Evolutionary conservation across 1,140 invertebrate genomes (phyloP), one percentile per base, ranked within the genome.

Genomic region (Tetramorium alpestre): DNA sequence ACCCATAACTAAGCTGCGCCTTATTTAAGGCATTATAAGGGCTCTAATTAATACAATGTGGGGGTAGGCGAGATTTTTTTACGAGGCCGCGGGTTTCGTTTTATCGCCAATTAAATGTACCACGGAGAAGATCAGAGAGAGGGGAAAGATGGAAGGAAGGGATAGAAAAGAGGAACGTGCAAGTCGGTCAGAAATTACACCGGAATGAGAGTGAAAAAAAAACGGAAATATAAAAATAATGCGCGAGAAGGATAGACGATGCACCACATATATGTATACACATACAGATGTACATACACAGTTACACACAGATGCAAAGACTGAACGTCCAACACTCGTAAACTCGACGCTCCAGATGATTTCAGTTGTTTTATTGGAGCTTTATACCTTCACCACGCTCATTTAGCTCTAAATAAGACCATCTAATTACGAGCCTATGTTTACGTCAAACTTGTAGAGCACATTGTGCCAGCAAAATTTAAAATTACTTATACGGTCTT

Each of bases 31-130:
- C 89, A 94, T 94, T 94, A 94, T 93, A 93, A 94, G 91, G 92
- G 91, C 91, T 91, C 92, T 94, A 95, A 94, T 95, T 94, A 95
- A 94, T 94, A 94, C 93, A 95, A 94, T 94, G 94, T 95, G 86
- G 91, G 91, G 94, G 93, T 94, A 93, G 92, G 91, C 90, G 90
- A 91, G 93, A 94, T 94, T 95, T 94, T 94, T 95, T 94, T 94
- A 94, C 92, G 92, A 94, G 92, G 90, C 93, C 91, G 90, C 91
- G 92, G 90, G 92, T 69, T 69, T 69, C 41, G 90, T 94, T 95
- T 95, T 94, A 95, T 94, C 94, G 93, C 93, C 94, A 95, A 95
- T 95, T 94, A 95, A 94, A 92, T 89, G 92, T 89, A 91, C 89
- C 82, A 88, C 86, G 89, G 69, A 89, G 58, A 91, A 22, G 69